Conservation (phyloP, 2,797 vertebrate genomes). For the Rhincodon typus region DNA sequence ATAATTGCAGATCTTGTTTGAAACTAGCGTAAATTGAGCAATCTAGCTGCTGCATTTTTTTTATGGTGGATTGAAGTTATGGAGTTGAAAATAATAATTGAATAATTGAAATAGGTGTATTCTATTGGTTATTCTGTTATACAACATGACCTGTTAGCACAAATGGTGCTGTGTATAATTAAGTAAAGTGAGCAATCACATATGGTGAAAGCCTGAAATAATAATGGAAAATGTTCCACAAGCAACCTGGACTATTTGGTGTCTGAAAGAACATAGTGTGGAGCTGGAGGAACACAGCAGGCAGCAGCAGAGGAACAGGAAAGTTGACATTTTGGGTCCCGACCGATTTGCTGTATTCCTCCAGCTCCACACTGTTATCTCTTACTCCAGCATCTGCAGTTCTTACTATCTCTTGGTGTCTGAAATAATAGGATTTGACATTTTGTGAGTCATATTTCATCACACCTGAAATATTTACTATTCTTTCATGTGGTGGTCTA, state of each 20-base stretch:
- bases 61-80: neutral
- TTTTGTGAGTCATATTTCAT: neutral
- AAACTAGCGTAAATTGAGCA: neutral
- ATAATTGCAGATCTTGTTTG: neutral
- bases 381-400: no score
- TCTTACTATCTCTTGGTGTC: no score
- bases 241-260: neutral
- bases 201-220: neutral
- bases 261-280: neutral
- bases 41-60: neutral
- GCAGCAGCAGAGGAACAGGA: no score
- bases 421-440: neutral
- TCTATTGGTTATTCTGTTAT: neutral
- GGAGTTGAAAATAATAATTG: neutral
- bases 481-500: neutral
- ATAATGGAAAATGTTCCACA: neutral
- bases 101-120: neutral
- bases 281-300: no score
- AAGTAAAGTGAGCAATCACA: neutral
- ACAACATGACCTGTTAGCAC: neutral
- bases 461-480: neutral
- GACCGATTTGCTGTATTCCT: no score
- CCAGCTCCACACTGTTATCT: no score
- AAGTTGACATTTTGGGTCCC: no score
- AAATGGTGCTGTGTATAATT: neutral